Conservation (phyloP, 2,113 vertebrate species). For the Chrysemys picta region DNA sequence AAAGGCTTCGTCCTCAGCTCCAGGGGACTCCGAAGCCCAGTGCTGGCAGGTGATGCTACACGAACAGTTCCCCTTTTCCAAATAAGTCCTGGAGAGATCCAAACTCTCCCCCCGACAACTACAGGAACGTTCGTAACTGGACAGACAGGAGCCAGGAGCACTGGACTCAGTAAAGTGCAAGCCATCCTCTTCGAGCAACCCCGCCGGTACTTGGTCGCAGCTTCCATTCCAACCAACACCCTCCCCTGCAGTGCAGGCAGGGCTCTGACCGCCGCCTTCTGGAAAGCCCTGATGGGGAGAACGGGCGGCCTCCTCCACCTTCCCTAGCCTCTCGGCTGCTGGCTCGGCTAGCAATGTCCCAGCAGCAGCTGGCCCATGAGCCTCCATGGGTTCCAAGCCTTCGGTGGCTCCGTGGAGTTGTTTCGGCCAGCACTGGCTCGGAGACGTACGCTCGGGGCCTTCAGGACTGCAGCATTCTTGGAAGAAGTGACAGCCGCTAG, state of each 20-base stretch:
- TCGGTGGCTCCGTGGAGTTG: not conserved
- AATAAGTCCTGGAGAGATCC: slow-evolving; percentile 1
- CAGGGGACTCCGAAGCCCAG: slow-evolving; percentile 47
- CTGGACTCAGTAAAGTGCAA: not conserved
- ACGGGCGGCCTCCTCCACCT: slow-evolving; percentile 52
- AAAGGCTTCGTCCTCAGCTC: slow-evolving; percentile 16
- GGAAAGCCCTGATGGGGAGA: slow-evolving; percentile 42
- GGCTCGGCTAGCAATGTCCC: not conserved
- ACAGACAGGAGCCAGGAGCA: slow-evolving; percentile 26
- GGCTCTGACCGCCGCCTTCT: slow-evolving; percentile 10
- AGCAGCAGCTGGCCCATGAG: not conserved
- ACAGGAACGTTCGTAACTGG: slow-evolving; percentile 28
- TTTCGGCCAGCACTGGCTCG: slow-evolving; percentile 33
- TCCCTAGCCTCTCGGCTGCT: too few species aligned
- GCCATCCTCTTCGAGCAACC: not conserved
- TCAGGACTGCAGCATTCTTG: slow-evolving; percentile 31
- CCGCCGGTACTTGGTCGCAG: not conserved
- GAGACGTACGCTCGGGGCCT: slow-evolving; percentile 1
- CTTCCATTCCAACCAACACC: slow-evolving; percentile 56
- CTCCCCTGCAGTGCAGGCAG: not conserved
- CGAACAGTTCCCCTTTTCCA: slow-evolving; percentile 36
- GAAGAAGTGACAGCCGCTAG: slow-evolving; percentile 46
- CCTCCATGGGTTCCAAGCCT: not conserved
- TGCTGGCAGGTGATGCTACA: slow-evolving; percentile 56
- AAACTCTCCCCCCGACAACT: slow-evolving; percentile 38